Evolutionary conservation across 2,797 vertebrate genomes (phyloP), one percentile per base, ranked within the genome.

Genomic region (Hephaestus fuliginosus): DNA sequence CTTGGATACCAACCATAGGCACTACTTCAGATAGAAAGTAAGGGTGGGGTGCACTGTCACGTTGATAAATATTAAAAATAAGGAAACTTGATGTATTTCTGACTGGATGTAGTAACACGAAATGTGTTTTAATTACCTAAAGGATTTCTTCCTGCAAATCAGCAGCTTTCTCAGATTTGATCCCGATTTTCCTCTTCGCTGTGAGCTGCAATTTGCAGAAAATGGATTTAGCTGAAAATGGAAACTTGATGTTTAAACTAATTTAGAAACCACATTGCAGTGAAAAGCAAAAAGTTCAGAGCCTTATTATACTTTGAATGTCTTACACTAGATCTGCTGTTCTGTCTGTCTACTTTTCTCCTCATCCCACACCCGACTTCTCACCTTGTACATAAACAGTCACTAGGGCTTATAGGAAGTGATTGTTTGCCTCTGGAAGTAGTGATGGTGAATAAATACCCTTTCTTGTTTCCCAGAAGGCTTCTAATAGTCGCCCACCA

Each of bases 401-500:
- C 55, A 14, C 30, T 57, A 9, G 0, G 14, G 48, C 48, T 60
- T 58, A 46, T 57, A 69, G 36, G 44, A 76, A n/a, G 25, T 46
- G 62, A 70, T 78, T 85, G 73, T 85, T 88, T 86, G 46, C 53
- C 36, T 67, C 44, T 74, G 49, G 39, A 79, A 53, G 41, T 11
- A 43, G 22, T 20, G 8, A 64, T 46, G n/a, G 46, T 70, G 28
- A 64, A 82, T 80, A 81, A 80, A 86, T 67, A 33, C 48, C 4
- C 9, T 57, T 25, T 73, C 73, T 80, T 79, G 57, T 78, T 70
- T 83, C 77, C 83, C 68, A 68, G 61, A 77, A 76, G 51, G 48
- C 69, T 46, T 83, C 57, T 71, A 79, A 72, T 60, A 70, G 81
- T 70, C 61, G 95, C 90, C 95, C 96, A 96, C 95, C 95, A 71